Percentiles rank a stretch among this genome's conserved stretches.
phyloP scores from a whole-genome alignment of 2,888 invertebrate species.

The Carpatolechia fugitivella region DNA sequence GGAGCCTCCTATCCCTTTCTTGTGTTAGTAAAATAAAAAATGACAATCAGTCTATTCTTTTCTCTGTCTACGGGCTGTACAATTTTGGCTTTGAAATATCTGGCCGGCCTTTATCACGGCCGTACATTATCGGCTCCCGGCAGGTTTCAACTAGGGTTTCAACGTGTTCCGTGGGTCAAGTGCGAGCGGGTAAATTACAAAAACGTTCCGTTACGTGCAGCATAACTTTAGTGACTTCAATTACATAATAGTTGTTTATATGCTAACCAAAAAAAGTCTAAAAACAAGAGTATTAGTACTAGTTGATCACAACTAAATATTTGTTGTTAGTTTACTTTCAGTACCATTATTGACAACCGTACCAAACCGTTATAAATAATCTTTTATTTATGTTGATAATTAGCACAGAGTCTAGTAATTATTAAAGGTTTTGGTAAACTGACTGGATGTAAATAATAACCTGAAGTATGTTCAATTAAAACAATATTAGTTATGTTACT shows the following conservation, averaged over 20 bases:
- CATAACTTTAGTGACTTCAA: not conserved
- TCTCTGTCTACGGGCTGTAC: no score
- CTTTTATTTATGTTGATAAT: no score
- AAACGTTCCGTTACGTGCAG: not conserved
- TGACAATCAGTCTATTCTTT: no score
- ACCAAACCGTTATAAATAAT: no score
- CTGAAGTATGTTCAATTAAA: not conserved
- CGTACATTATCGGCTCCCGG: no score
- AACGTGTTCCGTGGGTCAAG: not conserved
- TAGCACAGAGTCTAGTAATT: no score
- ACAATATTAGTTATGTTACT: not conserved
- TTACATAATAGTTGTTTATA: not conserved
- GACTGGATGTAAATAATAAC: no score
- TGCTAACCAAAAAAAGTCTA: not conserved
- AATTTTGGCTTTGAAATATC: no score
- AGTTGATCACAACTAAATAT: not conserved
- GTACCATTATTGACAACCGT: no score
- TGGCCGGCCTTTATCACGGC: not conserved
- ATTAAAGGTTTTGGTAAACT: no score
- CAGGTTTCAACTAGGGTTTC: not conserved
- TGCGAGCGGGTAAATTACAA: not conserved
- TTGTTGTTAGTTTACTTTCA: no score
- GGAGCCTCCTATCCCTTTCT: slow-evolving; percentile 13
- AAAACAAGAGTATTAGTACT: not conserved
- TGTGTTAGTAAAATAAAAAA: no score